These are phyloP conservation scores for Synanceia verrucosa DNA, from an alignment of 2,797 vertebrate species.

Conservation along the genomic window DNA sequence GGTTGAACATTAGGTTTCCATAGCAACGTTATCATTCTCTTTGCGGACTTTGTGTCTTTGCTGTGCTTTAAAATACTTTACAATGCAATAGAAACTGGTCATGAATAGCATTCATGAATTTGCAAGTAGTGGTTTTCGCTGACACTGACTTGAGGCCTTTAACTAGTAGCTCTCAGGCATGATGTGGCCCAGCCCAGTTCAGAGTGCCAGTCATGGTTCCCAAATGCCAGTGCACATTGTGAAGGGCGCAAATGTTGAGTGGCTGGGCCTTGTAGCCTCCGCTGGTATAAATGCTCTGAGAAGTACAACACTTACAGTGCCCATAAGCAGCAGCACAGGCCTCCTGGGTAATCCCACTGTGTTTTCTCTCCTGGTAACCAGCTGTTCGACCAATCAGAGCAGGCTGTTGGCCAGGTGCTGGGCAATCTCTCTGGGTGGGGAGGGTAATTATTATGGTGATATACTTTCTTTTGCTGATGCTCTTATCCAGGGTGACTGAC, in stretches of 20 bases:
- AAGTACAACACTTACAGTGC: slow-evolving; percentile 30
- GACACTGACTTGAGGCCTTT: slow-evolving; percentile 32
- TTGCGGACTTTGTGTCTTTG: slow-evolving; percentile 63
- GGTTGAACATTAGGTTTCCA: slow-evolving; percentile 65
- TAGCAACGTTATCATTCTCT: background rate
- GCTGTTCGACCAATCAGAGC: slow-evolving; percentile 73
- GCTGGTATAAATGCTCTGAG: slow-evolving; percentile 45
- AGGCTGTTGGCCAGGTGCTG: slow-evolving; percentile 29
- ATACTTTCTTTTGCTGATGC: slow-evolving; percentile 62
- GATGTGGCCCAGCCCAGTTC: slow-evolving; percentile 48
- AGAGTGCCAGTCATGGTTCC: slow-evolving; percentile 58
- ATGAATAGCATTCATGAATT: background rate
- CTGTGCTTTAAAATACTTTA: slow-evolving; percentile 16
- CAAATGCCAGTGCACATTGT: slow-evolving; percentile 61
- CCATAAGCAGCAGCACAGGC: slow-evolving; percentile 46
- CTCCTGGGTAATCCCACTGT: slow-evolving; percentile 69
- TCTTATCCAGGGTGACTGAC: slow-evolving; percentile 32
- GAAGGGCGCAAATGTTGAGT: slow-evolving; percentile 47
- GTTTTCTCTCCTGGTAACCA: slow-evolving; percentile 74
- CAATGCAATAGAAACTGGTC: slow-evolving; percentile 21
- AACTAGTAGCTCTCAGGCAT: slow-evolving; percentile 26
- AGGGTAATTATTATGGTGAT: slow-evolving; percentile 60
- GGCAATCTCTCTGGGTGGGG: slow-evolving; percentile 42
- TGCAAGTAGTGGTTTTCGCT: slow-evolving; percentile 23
- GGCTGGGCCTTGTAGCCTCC: slow-evolving; percentile 9